phyloP scores from a whole-genome alignment of 1,140 invertebrate genomes.

The Zeugodacus cucurbitae region DNA sequence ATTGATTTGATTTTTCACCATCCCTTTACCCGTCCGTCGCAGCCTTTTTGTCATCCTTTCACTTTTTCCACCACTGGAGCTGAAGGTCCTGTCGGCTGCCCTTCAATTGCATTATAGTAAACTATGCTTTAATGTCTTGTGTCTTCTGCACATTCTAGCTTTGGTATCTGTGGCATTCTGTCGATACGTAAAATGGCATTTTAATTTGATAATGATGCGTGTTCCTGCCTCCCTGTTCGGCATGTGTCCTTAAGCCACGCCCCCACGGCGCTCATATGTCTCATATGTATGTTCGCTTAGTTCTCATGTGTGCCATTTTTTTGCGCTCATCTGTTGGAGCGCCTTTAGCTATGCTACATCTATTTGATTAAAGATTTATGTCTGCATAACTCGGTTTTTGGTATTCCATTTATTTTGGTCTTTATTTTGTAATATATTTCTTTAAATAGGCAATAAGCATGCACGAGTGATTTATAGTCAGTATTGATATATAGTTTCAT shows the following conservation, averaged over 20 bases:
- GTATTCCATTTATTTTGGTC: neutral
- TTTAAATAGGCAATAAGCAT: neutral
- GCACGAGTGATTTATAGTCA: neutral
- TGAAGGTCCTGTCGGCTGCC: neutral
- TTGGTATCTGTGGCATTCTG: constrained; percentile 42
- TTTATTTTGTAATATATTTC: constrained; percentile 24
- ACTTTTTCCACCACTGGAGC: neutral
- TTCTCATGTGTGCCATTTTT: neutral
- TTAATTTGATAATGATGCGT: constrained; percentile 47
- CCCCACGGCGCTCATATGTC: neutral
- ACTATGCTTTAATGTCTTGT: neutral
- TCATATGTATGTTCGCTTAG: neutral
- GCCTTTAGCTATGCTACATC: neutral
- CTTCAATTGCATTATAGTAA: constrained; percentile 31
- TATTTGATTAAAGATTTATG: constrained; percentile 18
- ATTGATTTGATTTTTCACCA: constrained; percentile 46
- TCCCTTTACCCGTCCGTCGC: neutral
- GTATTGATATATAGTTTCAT: too few relatives aligned
- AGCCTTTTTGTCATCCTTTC: constrained; percentile 10
- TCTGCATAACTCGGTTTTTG: neutral
- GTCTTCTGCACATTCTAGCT: neutral
- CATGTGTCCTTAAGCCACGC: neutral
- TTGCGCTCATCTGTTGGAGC: neutral
- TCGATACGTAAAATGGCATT: constrained; percentile 46
- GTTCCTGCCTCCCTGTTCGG: too few relatives aligned